Evolutionary conservation across 2,888 invertebrate genomes (phyloP).

Genomic region (Autographa gamma): DNA sequence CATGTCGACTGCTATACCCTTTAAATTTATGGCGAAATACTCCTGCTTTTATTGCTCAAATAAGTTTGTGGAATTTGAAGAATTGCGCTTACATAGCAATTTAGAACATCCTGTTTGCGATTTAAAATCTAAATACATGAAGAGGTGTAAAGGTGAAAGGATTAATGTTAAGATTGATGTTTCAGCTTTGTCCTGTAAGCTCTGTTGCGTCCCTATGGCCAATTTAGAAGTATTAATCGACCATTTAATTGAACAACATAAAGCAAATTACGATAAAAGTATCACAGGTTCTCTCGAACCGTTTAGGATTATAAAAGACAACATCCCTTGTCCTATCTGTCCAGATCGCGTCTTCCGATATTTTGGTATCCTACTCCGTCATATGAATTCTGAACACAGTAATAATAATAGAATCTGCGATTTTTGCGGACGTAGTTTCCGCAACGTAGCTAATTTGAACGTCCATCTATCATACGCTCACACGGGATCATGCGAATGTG

Average conservation of each 20-base stretch:
- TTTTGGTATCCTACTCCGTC: conserved; percentile 77
- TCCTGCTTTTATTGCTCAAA: conserved; percentile 82
- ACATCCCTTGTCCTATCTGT: conserved; percentile 79
- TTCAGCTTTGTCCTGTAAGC: conserved; percentile 73
- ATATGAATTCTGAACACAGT: conserved; percentile 80
- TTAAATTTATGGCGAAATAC: conserved; percentile 80
- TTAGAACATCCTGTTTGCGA: conserved; percentile 79
- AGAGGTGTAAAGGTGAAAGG: conserved; percentile 80
- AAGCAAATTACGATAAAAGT: conserved; percentile 77
- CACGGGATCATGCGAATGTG: conserved; percentile 76
- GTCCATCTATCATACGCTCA: conserved; percentile 80
- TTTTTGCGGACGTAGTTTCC: conserved; percentile 80
- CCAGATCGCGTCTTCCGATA: conserved; percentile 74
- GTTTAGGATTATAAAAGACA: conserved; percentile 78
- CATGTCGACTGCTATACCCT: conserved; percentile 83
- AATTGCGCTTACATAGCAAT: conserved; percentile 74
- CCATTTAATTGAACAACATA: conserved; percentile 76
- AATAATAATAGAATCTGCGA: conserved; percentile 82
- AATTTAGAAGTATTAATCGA: conserved; percentile 75
- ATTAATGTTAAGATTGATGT: conserved; percentile 79
- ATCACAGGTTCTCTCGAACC: conserved; percentile 77
- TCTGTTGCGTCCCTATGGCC: conserved; percentile 68
- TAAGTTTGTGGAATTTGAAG: conserved; percentile 78
- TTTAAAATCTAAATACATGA: conserved; percentile 77
- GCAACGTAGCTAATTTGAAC: conserved; percentile 75